Percentiles rank a stretch among this genome's conserved stretches.
Evolutionary conservation across 2,797 vertebrate species (phyloP).

Genomic region (Leptoclinus maculatus): DNA sequence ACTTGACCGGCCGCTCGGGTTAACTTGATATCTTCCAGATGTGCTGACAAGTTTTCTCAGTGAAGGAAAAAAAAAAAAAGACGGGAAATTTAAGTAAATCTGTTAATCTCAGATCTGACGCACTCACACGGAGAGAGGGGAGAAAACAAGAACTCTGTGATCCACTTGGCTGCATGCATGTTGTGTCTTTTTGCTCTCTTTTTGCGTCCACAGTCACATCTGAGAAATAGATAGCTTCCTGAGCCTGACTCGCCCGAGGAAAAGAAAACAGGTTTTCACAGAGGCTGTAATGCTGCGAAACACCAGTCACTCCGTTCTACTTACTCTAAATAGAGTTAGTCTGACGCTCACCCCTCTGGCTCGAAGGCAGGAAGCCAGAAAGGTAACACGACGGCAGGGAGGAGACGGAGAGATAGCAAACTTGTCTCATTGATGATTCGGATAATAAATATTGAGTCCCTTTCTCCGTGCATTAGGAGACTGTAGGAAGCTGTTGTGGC

Average conservation of each 20-base stretch:
- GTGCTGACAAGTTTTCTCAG: slow-evolving; percentile 76
- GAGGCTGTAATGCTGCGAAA: slow-evolving; percentile 51
- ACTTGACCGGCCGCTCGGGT: slow-evolving; percentile 70
- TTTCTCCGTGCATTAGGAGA: slow-evolving; percentile 50
- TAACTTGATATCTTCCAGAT: slow-evolving; percentile 82
- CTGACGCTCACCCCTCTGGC: slow-evolving; percentile 70
- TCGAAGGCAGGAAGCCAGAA: slow-evolving; percentile 60
- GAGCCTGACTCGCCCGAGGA: slow-evolving; percentile 65
- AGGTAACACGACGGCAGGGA: slow-evolving; percentile 53
- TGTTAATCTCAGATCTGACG: slow-evolving; percentile 57
- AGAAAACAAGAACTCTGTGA: slow-evolving; percentile 38
- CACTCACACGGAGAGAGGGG: slow-evolving; percentile 17
- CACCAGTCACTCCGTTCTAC: slow-evolving; percentile 65
- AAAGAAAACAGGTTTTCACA: slow-evolving; percentile 72
- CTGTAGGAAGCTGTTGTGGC: slow-evolving; percentile 43
- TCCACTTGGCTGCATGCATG: slow-evolving; percentile 15
- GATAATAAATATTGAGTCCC: slow-evolving; percentile 68
- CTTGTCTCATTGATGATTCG: slow-evolving; percentile 65
- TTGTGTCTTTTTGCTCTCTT: slow-evolving; percentile 36
- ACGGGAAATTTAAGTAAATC: slow-evolving; percentile 51
- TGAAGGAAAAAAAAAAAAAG: slow-evolving; percentile 31
- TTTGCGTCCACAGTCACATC: slow-evolving; percentile 48
- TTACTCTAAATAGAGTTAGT: slow-evolving; percentile 70
- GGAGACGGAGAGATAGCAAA: slow-evolving; percentile 51
- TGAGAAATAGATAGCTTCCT: slow-evolving; percentile 68